Conservation (phyloP, 2,888 invertebrate genomes). For the Rotaria macrura region DNA sequence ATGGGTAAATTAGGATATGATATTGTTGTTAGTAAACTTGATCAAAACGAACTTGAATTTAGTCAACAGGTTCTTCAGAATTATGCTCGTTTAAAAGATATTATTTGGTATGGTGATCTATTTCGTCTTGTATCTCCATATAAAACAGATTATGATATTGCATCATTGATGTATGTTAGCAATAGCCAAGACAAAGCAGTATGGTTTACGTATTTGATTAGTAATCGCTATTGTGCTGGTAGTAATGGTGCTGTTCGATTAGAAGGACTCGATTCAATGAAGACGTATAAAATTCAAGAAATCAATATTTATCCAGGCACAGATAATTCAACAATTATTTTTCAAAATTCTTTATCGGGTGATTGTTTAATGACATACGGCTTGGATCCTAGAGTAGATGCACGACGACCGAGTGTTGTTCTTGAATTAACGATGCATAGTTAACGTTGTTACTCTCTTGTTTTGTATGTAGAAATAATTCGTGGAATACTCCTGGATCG, state of each 20-base stretch:
- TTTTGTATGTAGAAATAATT: too few relatives aligned
- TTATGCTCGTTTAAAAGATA: background rate
- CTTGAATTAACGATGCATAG: background rate
- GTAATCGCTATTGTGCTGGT: background rate
- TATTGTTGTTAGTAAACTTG: background rate
- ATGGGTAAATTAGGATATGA: constrained; percentile 7
- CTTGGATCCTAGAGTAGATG: background rate
- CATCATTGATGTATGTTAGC: background rate
- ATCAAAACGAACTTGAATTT: background rate
- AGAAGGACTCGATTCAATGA: background rate
- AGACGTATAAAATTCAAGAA: background rate
- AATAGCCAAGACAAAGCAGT: background rate
- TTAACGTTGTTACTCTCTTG: too few relatives aligned
- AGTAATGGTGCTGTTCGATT: background rate
- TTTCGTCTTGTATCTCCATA: constrained; percentile 2
- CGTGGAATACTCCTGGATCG: too few relatives aligned
- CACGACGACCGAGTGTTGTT: background rate
- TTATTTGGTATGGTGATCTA: background rate
- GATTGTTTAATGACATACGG: constrained; percentile 2
- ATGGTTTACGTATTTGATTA: background rate
- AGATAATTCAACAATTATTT: background rate
- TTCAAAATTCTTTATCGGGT: background rate
- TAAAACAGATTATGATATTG: background rate
- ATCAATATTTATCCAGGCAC: background rate
- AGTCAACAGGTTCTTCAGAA: background rate